Conservation (phyloP, 2,113 vertebrate genomes). For the Rhinopithecus roxellana region DNA sequence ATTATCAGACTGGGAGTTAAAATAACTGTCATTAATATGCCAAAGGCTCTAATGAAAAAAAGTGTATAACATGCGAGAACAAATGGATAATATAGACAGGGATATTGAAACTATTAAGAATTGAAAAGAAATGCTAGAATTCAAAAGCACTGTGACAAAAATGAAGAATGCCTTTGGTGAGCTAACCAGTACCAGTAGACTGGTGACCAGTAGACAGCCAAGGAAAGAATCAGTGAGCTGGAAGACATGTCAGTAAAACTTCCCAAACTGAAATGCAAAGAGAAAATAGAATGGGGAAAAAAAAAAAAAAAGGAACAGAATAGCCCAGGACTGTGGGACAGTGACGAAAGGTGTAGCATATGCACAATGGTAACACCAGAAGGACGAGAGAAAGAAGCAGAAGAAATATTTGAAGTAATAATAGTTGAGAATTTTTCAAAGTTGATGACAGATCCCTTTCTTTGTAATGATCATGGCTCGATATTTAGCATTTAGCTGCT, state of each 20-base stretch:
- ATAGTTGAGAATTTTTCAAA: neutral
- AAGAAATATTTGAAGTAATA: slow-evolving; percentile 6
- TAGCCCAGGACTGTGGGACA: neutral
- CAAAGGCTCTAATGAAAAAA: neutral
- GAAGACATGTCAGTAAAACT: neutral
- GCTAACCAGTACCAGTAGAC: neutral
- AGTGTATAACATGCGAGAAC: neutral
- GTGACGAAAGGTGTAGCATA: neutral
- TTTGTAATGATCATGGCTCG: neutral
- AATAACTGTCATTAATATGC: neutral
- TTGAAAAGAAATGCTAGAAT: neutral
- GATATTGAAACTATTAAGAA: neutral
- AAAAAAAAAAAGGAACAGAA: neutral
- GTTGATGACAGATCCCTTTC: neutral
- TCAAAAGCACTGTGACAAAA: neutral
- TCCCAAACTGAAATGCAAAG: neutral
- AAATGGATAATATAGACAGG: neutral
- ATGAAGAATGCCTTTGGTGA: neutral
- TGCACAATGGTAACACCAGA: neutral
- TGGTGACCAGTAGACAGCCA: neutral
- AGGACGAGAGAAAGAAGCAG: neutral
- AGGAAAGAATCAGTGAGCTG: neutral
- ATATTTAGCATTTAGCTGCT: neutral
- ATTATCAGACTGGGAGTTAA: neutral
- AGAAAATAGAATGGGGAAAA: neutral